Evolutionary conservation across 2,113 vertebrate species (phyloP).

Genomic region (Lethenteron camtschaticum): DNA sequence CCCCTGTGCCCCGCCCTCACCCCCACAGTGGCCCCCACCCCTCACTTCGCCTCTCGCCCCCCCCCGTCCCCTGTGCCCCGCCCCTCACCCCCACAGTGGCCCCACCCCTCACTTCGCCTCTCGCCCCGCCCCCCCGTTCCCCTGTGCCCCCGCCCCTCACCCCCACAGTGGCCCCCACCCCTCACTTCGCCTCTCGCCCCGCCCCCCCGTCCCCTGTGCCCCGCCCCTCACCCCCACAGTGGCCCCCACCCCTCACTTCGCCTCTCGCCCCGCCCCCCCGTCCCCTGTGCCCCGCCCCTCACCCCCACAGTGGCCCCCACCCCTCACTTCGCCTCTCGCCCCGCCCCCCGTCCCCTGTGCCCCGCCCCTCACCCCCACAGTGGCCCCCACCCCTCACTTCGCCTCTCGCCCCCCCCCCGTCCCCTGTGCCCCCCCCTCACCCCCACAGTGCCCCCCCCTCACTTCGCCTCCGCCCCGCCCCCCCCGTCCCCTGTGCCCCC

Average conservation of each 20-base stretch:
- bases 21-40: background rate
- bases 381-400: background rate
- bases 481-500: slow-evolving; percentile 6
- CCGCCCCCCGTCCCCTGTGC: too few species aligned
- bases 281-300: background rate
- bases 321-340: background rate
- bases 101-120: background rate
- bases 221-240: background rate
- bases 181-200: background rate
- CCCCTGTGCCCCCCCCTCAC: background rate
- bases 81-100: background rate
- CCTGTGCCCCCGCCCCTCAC: background rate
- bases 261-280: background rate
- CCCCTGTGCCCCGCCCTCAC: background rate
- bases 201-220: too few species aligned
- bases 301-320: background rate
- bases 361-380: background rate
- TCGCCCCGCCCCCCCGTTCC: too few species aligned
- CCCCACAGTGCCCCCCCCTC: background rate
- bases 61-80: background rate
- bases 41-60: too few species aligned
- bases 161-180: background rate
- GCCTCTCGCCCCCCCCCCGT: background rate
- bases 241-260: background rate
- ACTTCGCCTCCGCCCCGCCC: background rate